Evolutionary conservation across 2,113 vertebrate genomes (phyloP).

Genomic region (Prolemur simus): DNA sequence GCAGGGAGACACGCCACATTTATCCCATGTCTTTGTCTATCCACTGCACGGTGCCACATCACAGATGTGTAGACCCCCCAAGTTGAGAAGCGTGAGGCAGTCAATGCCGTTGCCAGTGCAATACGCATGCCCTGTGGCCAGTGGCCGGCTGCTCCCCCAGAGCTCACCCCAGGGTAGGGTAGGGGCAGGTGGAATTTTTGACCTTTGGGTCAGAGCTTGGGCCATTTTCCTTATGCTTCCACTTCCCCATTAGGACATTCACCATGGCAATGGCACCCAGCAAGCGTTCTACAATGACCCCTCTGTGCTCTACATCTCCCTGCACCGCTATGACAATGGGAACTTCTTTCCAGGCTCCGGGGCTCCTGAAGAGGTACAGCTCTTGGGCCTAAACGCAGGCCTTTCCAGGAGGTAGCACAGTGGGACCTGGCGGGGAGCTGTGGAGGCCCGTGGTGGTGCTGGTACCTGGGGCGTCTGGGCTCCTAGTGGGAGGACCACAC

Average conservation of each 20-base stretch:
- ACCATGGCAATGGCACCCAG: constrained; percentile 92
- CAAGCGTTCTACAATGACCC: constrained; percentile 92
- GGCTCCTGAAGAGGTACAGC: constrained; percentile 89
- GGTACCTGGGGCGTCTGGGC: background rate
- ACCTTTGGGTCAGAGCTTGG: background rate
- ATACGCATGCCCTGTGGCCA: background rate
- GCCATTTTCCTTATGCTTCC: background rate
- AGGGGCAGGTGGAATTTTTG: background rate
- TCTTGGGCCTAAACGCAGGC: background rate
- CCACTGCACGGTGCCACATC: too few relatives aligned
- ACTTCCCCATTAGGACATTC: constrained; percentile 86
- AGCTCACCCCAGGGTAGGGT: background rate
- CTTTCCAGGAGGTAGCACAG: background rate
- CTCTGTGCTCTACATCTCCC: constrained; percentile 90
- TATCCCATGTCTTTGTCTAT: background rate
- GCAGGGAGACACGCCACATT: background rate
- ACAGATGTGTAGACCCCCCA: background rate
- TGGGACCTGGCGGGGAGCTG: background rate
- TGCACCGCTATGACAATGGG: constrained; percentile 92
- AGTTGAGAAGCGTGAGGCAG: background rate
- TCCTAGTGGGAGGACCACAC: constrained; percentile 39
- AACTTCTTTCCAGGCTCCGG: constrained; percentile 93
- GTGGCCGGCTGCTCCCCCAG: background rate
- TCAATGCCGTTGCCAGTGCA: background rate
- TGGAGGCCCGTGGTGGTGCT: background rate